Base-by-base conservation (phyloP, 2,888 invertebrate species). In the Ectemnius cavifrons region DNA sequence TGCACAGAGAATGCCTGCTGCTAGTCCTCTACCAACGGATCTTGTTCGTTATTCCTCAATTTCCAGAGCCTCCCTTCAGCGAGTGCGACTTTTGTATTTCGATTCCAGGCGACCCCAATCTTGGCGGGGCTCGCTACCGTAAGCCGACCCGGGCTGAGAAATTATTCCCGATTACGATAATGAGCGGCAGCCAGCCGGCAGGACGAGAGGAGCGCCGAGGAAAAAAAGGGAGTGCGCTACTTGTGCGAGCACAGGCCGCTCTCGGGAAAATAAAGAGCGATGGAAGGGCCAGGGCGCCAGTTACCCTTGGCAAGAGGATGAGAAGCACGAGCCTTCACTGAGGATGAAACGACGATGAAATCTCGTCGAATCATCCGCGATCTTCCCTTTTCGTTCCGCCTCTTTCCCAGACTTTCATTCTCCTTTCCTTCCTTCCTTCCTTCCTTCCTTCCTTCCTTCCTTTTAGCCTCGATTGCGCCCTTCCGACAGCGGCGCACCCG, bases 91-190 rank as follows among this genome's bases (percentile, higher is more conserved):
- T 68, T 68, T 75, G 60, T 75, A 67, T 70, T 23, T 64, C 71
- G 76, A 73, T 67, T 67, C 67, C 64, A 66, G 63, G 56, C 68
- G 75, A 69, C 73, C 73, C 75, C 74, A 77, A 82, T 75, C 67
- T 67, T 67, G 63, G 46, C 59, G 57, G 49, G 71, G 67, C 64
- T 68, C 74, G 23, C 69, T 68, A 11, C 52, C 60, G 58, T 37
- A 69, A 62, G 69, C 67, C 67, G 65, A 45, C 45, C 58, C 74
- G 73, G 58, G 69, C 75, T 78, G 82, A 84, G 74, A 80, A 81
- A 84, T 84, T 81, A 71, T 75, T 78, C 79, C 73, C 77, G 80
- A 82, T 84, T 80, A 81, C 80, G 82, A 76, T 82, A 84, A 84
- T 80, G 83, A 79, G 76, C 49, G 63, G 59, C 56, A 62, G 67